Conservation (phyloP, 2,797 vertebrate genomes). For the Sebastes baramenuke region DNA sequence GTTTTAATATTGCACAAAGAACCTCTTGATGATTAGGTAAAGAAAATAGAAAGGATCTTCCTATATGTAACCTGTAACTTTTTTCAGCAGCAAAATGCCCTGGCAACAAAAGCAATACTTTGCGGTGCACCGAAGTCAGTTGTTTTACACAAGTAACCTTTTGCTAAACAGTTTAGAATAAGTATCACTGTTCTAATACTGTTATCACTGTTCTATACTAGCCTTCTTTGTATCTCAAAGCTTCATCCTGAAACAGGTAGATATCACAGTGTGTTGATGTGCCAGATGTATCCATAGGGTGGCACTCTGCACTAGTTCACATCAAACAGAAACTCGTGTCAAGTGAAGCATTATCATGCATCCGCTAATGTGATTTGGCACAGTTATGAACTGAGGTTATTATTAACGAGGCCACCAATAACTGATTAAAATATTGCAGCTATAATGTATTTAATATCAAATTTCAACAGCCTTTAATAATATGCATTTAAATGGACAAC, state of each 20-base stretch:
- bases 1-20: background rate
- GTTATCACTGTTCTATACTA: background rate
- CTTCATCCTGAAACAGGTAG: background rate
- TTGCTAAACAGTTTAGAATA: background rate
- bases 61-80: background rate
- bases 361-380: background rate
- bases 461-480: background rate
- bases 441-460: background rate
- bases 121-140: background rate
- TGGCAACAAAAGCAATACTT: background rate
- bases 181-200: background rate
- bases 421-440: background rate
- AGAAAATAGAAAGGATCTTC: background rate
- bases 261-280: constrained; percentile 1
- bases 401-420: background rate
- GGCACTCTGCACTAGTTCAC: constrained; percentile 53
- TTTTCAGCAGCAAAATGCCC: background rate
- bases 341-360: background rate
- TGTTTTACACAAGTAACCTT: background rate
- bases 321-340: background rate
- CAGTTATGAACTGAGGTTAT: background rate
- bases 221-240: background rate
- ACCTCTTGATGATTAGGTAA: background rate
- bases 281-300: constrained; percentile 51
- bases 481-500: background rate